Evolutionary conservation across 2,797 vertebrate genomes (phyloP).

Genomic region (Coracias cyanogaster): DNA sequence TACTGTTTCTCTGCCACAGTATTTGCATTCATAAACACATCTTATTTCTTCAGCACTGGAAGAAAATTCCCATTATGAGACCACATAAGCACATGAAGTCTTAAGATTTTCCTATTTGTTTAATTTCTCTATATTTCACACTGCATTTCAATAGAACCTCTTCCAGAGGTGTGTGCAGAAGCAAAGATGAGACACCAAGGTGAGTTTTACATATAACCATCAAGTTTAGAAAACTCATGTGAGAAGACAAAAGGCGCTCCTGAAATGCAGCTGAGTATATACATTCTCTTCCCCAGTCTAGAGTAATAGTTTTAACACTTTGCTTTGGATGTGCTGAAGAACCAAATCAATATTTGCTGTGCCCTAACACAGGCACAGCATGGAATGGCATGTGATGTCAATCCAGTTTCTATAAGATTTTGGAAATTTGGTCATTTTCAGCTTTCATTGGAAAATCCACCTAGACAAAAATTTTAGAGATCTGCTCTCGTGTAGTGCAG

Average conservation of each 20-base stretch:
- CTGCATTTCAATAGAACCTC: neutral
- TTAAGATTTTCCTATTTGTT: neutral
- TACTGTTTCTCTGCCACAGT: constrained; percentile 26
- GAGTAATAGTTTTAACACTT: neutral
- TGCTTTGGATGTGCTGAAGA: neutral
- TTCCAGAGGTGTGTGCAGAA: neutral
- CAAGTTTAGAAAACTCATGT: neutral
- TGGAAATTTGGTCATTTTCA: neutral
- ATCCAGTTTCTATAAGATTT: neutral
- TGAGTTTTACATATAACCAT: neutral
- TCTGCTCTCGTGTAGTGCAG: neutral
- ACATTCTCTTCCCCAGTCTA: neutral
- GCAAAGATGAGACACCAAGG: neutral
- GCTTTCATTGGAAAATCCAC: neutral
- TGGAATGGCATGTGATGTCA: neutral
- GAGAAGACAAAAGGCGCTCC: neutral
- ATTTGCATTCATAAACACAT: constrained; percentile 39
- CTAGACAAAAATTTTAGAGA: neutral
- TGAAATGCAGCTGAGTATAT: too few species aligned
- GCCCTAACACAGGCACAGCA: neutral
- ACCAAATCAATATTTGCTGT: neutral
- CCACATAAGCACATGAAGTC: neutral
- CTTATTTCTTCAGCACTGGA: neutral
- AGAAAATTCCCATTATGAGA: neutral
- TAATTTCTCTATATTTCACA: neutral